phyloP scores from a whole-genome alignment of 2,797 vertebrate species.

The Muscicapa comitata region DNA sequence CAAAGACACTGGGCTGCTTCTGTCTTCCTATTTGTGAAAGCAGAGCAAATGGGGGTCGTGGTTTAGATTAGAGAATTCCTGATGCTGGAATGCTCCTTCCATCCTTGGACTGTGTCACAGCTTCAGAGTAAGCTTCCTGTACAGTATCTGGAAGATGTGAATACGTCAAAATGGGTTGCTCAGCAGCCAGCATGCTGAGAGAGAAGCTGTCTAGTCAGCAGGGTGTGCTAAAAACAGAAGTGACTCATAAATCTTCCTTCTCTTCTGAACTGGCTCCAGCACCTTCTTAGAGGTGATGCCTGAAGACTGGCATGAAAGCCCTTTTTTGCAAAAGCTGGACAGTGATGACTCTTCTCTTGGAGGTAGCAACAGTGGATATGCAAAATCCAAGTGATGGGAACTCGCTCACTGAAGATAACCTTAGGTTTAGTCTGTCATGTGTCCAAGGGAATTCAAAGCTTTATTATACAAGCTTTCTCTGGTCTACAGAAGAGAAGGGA shows the following conservation, averaged over 20 bases:
- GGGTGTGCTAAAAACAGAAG: background rate
- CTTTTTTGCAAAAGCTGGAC: background rate
- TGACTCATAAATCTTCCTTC: constrained; percentile 3
- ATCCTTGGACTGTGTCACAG: background rate
- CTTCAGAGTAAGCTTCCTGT: background rate
- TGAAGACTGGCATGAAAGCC: background rate
- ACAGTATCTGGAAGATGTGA: background rate
- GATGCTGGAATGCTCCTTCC: background rate
- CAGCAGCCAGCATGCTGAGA: background rate
- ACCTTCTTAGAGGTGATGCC: background rate
- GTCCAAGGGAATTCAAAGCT: background rate
- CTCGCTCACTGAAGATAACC: background rate
- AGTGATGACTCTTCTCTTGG: background rate
- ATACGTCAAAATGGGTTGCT: background rate
- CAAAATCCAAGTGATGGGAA: background rate
- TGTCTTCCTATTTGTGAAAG: background rate
- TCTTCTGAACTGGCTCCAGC: background rate
- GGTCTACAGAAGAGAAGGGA: background rate
- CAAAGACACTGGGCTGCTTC: background rate
- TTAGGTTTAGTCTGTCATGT: background rate
- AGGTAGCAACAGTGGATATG: background rate
- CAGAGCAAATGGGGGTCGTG: background rate
- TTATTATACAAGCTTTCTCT: background rate
- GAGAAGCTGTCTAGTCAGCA: constrained; percentile 10
- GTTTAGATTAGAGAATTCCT: background rate